Evolutionary conservation across 2,888 invertebrate genomes (phyloP), one percentile per base, ranked within the genome.

Genomic region (Epiblema foenella): DNA sequence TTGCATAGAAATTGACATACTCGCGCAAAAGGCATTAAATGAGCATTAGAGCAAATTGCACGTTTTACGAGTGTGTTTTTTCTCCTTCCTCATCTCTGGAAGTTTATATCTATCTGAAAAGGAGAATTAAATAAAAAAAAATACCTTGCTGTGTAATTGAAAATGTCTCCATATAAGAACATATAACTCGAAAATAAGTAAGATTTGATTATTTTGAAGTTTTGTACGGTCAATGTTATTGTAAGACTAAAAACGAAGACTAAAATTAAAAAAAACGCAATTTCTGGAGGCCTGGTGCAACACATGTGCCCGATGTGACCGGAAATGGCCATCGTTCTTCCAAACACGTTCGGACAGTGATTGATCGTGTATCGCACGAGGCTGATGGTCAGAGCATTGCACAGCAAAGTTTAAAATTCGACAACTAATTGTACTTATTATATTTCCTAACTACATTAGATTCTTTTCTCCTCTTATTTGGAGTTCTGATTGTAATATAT

Each of bases 251-350:
- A n/a, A n/a, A n/a, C 46, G 56, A 71, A 67, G 71, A 56, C 42
- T 52, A n/a, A n/a, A n/a, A 33, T 59, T 39, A 57, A 42, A 60
- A 49, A 59, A 52, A 60, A 54, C 29, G 9, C 18, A n/a, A 54
- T 70, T 66, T 70, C 33, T 42, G 57, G 62, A 17, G 18, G 29
- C 17, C 37, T 37, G 67, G 63, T 71, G 74, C 66, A 70, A 46
- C 70, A 70, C 72, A 72, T 75, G 67, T 75, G 70, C 52, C 64
- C 66, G 70, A 76, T 76, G 74, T 69, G 73, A 77, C 78, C 83
- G 86, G 88, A 89, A 87, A 85, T 85, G 84, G 84, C 87, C 81
- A 82, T 83, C 74, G 79, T 78, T 77, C 77, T 80, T 83, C 81
- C 75, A 79, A 78, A 75, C 78, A 72, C 74, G 79, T 80, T 75